Conservation (phyloP, 2,888 invertebrate species). For the Aphodius granarius region DNA sequence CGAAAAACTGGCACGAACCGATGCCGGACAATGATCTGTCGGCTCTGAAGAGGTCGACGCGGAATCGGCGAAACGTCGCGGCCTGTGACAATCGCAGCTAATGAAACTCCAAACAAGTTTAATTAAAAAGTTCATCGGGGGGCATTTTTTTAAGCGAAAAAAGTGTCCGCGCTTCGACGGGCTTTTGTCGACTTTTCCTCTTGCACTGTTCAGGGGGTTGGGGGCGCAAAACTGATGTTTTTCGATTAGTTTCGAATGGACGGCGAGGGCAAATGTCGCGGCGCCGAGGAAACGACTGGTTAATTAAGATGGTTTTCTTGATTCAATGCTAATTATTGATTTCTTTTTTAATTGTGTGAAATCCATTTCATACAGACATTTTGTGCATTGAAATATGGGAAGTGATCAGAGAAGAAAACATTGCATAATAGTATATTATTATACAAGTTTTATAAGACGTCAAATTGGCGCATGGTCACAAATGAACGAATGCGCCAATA, state of each 20-base stretch:
- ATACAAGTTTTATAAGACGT: too few relatives aligned
- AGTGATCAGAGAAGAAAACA: too few relatives aligned
- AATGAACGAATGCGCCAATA: too few relatives aligned
- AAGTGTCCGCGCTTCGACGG: neutral
- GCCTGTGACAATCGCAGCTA: constrained; percentile 4
- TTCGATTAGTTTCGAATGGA: neutral
- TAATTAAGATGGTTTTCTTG: neutral
- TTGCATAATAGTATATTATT: too few relatives aligned
- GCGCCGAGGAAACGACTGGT: neutral
- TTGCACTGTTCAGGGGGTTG: neutral
- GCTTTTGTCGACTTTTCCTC: neutral
- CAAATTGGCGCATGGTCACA: too few relatives aligned
- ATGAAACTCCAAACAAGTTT: constrained; percentile 11
- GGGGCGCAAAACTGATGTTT: neutral
- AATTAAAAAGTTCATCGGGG: constrained; percentile 11
- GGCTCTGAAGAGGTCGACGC: neutral
- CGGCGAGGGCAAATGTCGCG: neutral
- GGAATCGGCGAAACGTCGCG: neutral
- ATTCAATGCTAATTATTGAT: neutral
- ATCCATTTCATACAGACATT: too few relatives aligned
- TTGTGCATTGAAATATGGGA: too few relatives aligned
- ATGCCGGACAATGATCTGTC: neutral
- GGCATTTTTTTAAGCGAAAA: neutral
- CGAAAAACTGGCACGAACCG: neutral
- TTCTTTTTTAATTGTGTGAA: too few relatives aligned